Evolutionary conservation across 2,113 vertebrate species (phyloP).

Genomic region (Chauna torquata): DNA sequence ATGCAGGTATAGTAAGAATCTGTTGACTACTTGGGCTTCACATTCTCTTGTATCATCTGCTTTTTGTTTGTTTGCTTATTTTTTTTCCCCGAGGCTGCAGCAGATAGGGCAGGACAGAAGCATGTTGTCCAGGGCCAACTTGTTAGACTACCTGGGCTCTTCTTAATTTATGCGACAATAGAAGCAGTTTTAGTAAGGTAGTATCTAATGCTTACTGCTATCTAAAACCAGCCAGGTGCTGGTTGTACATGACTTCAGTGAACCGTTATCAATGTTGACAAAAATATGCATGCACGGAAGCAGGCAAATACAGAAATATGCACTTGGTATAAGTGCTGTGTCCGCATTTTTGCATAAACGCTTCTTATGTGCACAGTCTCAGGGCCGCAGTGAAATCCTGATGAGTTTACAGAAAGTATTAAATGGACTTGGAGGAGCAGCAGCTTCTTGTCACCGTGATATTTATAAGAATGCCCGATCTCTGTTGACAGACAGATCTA

Average conservation of each 20-base stretch:
- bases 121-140: background rate
- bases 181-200: background rate
- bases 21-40: background rate
- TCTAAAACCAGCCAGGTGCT: background rate
- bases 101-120: background rate
- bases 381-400: slow-evolving; percentile 96
- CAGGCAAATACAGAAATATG: background rate
- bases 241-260: background rate
- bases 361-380: slow-evolving; percentile 80
- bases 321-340: background rate
- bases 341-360: background rate
- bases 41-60: background rate
- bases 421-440: slow-evolving; percentile 92
- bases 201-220: background rate
- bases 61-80: background rate
- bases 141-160: background rate
- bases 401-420: slow-evolving; percentile 97
- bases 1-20: background rate
- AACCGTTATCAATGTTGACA: background rate
- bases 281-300: background rate
- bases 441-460: slow-evolving; percentile 95
- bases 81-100: background rate
- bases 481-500: slow-evolving; percentile 93
- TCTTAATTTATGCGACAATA: background rate
- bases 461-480: slow-evolving; percentile 97